Percentiles rank a stretch among this genome's conserved stretches.
Evolutionary conservation across 1,140 invertebrate species (phyloP).

Genomic region (Ectropis grisescens): DNA sequence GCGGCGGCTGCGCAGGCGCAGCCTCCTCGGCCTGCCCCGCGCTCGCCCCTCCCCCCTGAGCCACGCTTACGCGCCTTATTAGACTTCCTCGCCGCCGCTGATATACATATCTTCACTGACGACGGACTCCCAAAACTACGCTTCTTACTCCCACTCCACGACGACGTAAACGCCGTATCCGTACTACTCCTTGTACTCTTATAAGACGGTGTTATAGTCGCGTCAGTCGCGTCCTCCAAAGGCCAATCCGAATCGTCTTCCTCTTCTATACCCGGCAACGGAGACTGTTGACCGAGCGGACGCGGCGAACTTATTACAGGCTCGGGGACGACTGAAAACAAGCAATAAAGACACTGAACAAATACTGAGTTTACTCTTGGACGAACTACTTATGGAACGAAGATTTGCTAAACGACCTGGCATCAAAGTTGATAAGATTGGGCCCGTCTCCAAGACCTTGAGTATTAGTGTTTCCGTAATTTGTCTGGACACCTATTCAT

Average conservation of each 20-base stretch:
- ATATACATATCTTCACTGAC: conserved; percentile 62
- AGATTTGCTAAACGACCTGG: conserved; percentile 9
- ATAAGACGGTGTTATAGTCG: conserved; percentile 62
- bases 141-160: conserved; percentile 57
- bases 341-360: conserved; percentile 28
- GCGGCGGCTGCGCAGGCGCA: conserved; percentile 27
- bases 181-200: conserved; percentile 65
- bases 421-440: conserved; percentile 8
- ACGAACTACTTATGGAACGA: conserved; percentile 3
- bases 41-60: conserved; percentile 34
- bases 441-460: conserved; percentile 4
- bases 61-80: conserved; percentile 58
- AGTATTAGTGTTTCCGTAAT: conserved; percentile 4
- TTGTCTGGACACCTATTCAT: conserved; percentile 1
- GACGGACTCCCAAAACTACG: conserved; percentile 54
- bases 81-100: conserved; percentile 57
- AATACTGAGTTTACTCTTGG: conserved; percentile 7
- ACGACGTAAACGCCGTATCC: conserved; percentile 57
- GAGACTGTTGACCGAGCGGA: conserved; percentile 68
- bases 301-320: conserved; percentile 60
- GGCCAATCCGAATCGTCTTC: conserved; percentile 72
- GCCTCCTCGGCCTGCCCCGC: conserved; percentile 40
- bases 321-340: conserved; percentile 53
- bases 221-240: conserved; percentile 61
- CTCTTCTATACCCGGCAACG: conserved; percentile 73